A percentile compares a stretch with the other conserved stretches of the same genome.
These are phyloP conservation scores for Vespertilio murinus DNA, from an alignment of 2,797 vertebrate genomes.

Conservation along the genomic window DNA sequence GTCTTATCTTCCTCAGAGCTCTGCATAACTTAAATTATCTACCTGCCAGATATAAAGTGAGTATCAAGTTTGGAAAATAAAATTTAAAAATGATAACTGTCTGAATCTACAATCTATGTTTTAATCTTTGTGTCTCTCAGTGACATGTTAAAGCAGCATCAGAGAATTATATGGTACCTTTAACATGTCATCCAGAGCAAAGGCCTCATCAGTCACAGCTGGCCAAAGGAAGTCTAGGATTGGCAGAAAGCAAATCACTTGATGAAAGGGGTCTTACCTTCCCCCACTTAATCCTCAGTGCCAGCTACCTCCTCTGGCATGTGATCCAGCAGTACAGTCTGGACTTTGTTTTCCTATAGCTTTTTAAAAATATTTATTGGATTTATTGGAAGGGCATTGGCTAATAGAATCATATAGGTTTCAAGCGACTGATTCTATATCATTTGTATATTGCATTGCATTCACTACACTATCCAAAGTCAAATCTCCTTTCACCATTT, in stretches of 20 bases:
- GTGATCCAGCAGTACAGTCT: background rate
- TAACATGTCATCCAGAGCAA: background rate
- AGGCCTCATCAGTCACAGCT: background rate
- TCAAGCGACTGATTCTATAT: background rate
- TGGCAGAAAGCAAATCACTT: background rate
- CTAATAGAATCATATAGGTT: background rate
- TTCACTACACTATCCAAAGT: background rate
- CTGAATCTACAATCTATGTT: background rate
- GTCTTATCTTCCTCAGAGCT: background rate
- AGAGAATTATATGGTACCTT: background rate
- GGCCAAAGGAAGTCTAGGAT: background rate
- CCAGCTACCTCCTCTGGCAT: background rate
- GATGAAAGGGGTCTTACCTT: conserved; percentile 8
- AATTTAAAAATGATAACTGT: background rate
- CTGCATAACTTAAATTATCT: conserved; percentile 40
- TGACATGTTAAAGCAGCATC: background rate
- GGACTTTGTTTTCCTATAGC: background rate
- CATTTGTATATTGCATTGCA: background rate
- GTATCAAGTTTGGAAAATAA: conserved; percentile 13
- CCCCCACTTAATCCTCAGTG: background rate
- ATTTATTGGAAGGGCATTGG: background rate
- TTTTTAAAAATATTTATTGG: background rate
- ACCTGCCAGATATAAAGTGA: conserved; percentile 44
- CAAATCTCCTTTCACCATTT: background rate
- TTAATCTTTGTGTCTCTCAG: background rate